Conservation (phyloP, 2,113 vertebrate species). For the Asarcornis scutulata region DNA sequence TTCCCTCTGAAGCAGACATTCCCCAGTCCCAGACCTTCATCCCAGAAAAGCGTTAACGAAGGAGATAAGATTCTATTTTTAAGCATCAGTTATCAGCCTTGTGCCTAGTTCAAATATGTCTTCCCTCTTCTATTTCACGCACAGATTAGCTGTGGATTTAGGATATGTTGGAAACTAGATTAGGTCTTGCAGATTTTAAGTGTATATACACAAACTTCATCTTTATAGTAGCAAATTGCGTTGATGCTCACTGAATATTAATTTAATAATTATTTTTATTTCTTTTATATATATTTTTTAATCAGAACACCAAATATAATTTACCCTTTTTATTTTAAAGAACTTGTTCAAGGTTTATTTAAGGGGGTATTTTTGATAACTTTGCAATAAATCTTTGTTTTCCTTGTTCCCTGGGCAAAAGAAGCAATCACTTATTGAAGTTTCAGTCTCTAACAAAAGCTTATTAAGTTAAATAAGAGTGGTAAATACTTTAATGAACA, state of each 20-base stretch:
- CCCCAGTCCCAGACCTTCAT: not conserved
- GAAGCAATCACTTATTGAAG: not conserved
- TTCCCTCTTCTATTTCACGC: not conserved
- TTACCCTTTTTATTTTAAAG: not conserved
- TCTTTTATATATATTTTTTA: not conserved
- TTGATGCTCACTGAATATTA: not conserved
- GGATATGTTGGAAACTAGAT: not conserved
- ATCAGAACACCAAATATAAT: too few relatives aligned
- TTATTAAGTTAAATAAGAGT: not conserved
- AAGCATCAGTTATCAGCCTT: not conserved
- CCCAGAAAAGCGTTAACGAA: not conserved
- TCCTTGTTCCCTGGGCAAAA: not conserved
- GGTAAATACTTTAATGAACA: not conserved
- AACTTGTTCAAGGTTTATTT: not conserved
- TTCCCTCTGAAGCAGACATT: not conserved
- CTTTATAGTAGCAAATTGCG: not conserved
- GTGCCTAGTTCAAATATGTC: not conserved
- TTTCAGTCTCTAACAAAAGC: not conserved
- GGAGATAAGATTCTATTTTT: not conserved
- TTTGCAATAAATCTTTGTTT: not conserved
- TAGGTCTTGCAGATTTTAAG: not conserved
- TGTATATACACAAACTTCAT: not conserved
- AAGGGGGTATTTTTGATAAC: not conserved
- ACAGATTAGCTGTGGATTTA: not conserved
- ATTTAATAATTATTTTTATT: not conserved